Conservation (phyloP, 1,140 invertebrate species). For the Colletes gigas region DNA sequence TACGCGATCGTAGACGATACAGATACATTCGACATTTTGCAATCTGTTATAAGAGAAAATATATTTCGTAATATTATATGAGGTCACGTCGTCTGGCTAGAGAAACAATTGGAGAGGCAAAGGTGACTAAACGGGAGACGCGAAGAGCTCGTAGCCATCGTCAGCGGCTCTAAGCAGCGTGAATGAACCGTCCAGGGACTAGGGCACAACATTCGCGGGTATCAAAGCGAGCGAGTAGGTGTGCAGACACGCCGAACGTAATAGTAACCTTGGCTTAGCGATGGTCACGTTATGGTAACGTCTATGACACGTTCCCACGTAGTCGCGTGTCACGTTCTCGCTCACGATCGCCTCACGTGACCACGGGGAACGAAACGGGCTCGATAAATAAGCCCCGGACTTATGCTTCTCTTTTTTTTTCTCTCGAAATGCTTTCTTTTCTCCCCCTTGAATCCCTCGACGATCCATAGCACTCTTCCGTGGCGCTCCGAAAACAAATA, state of each 20-base stretch:
- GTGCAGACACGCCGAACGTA: constrained; percentile 74
- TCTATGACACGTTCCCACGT: constrained; percentile 68
- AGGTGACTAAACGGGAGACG: constrained; percentile 4
- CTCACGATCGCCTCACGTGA: constrained; percentile 56
- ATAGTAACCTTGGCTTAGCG: constrained; percentile 77
- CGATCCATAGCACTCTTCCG: too few species aligned
- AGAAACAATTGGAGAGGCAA: neutral
- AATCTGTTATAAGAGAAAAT: too few species aligned
- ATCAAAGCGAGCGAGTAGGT: constrained; percentile 75
- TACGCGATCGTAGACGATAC: too few species aligned
- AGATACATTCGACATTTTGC: too few species aligned
- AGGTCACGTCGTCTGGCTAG: too few species aligned
- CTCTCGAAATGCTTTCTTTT: constrained; percentile 22
- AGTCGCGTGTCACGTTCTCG: constrained; percentile 62
- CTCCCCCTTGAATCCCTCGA: too few species aligned
- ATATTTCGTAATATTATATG: too few species aligned
- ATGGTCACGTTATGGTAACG: constrained; percentile 69
- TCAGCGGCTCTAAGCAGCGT: constrained; percentile 60
- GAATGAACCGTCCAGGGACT: constrained; percentile 71
- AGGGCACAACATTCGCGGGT: constrained; percentile 72
- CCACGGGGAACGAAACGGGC: constrained; percentile 27
- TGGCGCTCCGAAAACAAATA: too few species aligned
- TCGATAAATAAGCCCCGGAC: constrained; percentile 29
- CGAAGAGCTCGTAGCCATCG: constrained; percentile 65
- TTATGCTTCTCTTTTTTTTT: constrained; percentile 11